Conservation (phyloP, 2,888 invertebrate species). For the Folsomia manolachei region DNA sequence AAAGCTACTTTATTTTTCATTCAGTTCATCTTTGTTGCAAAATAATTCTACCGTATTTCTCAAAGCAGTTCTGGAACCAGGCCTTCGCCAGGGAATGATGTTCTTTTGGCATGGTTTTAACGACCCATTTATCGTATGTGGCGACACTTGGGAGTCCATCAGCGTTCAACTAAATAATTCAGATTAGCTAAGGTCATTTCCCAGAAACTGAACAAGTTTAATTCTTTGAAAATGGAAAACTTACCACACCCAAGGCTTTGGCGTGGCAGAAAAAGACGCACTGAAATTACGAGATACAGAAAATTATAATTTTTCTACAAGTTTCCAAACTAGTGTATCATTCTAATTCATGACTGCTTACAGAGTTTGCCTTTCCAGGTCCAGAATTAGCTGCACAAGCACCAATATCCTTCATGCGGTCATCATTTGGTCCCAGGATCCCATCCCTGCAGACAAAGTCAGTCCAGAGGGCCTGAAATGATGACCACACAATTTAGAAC, state of each 20-base stretch:
- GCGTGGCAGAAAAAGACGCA: conserved; percentile 11
- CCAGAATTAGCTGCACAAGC: not conserved
- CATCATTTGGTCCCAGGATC: conserved; percentile 2
- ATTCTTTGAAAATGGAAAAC: not conserved
- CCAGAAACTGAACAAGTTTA: too few species aligned
- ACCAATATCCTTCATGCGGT: conserved; percentile 13
- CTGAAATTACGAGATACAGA: not conserved
- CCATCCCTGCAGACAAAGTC: conserved; percentile 1
- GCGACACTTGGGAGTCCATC: not conserved
- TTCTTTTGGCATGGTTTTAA: not conserved
- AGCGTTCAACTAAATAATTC: conserved; percentile 3
- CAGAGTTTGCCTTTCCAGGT: not conserved
- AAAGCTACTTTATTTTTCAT: too few species aligned
- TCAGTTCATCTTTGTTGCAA: too few species aligned
- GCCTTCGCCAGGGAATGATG: not conserved
- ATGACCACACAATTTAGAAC: too few species aligned
- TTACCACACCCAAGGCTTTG: conserved; percentile 6
- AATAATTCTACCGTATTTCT: conserved; percentile 10
- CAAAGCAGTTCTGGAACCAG: conserved; percentile 1
- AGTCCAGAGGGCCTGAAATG: conserved; percentile 10
- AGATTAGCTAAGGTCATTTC: not conserved
- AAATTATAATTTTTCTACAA: not conserved
- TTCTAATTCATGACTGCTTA: not conserved
- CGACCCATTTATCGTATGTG: conserved; percentile 6
- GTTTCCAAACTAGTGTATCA: not conserved